A percentile compares a stretch with the other conserved stretches of the same genome.
phyloP scores from a whole-genome alignment of 2,797 vertebrate species.

The Phrynocephalus guinanensis region DNA sequence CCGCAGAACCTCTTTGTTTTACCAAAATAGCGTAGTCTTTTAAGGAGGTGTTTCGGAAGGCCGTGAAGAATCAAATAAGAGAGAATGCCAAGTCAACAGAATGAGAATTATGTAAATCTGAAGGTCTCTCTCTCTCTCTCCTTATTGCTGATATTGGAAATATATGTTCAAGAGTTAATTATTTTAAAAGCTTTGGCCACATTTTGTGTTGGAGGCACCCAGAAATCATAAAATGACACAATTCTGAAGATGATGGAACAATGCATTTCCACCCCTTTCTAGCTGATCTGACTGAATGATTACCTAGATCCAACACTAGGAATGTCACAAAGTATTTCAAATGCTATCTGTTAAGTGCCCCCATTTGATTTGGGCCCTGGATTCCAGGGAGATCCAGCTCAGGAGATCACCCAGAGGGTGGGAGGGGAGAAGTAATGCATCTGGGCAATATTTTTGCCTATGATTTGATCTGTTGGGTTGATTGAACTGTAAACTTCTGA shows the following conservation, averaged over 20 bases:
- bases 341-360: background rate
- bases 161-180: slow-evolving; percentile 10
- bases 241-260: background rate
- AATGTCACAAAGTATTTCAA: background rate
- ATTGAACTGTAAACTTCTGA: too few relatives aligned
- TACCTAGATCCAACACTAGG: slow-evolving; percentile 2
- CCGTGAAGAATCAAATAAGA: background rate
- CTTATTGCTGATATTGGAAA: slow-evolving; percentile 25
- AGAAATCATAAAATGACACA: background rate
- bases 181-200: slow-evolving; percentile 19
- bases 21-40: slow-evolving; percentile 24
- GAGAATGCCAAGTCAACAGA: background rate
- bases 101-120: background rate
- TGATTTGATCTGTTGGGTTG: too few relatives aligned
- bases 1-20: slow-evolving; percentile 30
- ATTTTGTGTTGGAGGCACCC: background rate
- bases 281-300: slow-evolving; percentile 7
- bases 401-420: too few relatives aligned
- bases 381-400: background rate
- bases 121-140: slow-evolving; percentile 1
- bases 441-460: too few relatives aligned
- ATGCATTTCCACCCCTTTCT: background rate
- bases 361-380: background rate
- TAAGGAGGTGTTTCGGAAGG: slow-evolving; percentile 9
- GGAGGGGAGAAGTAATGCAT: too few relatives aligned